phyloP scores from a whole-genome alignment of 2,797 vertebrate genomes.

The Anisognathus igniventris region DNA sequence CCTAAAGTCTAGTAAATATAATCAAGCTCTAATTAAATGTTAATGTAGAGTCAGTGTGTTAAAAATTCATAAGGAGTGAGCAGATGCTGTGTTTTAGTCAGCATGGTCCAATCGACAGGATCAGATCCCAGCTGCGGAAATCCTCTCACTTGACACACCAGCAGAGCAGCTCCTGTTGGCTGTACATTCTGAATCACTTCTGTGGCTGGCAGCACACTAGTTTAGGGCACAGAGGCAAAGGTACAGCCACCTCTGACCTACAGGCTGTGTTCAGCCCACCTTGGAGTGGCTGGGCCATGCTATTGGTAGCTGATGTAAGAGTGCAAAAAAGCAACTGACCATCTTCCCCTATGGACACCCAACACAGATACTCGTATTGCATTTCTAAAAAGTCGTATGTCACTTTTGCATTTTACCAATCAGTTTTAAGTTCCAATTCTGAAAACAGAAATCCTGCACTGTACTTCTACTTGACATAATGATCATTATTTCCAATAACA shows the following conservation, averaged over 20 bases:
- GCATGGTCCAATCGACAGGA: background rate
- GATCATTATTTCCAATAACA: background rate
- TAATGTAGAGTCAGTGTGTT: background rate
- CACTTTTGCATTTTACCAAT: background rate
- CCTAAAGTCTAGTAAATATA: constrained; percentile 34
- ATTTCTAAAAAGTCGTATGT: background rate
- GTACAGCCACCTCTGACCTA: background rate
- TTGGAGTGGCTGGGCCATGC: background rate
- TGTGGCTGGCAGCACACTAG: background rate
- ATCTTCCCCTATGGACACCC: background rate
- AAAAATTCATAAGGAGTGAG: constrained; percentile 33
- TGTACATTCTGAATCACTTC: background rate
- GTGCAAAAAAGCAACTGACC: rapidly evolving
- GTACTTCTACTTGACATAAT: background rate
- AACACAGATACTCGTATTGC: rapidly evolving
- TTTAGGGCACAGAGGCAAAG: background rate
- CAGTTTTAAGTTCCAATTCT: background rate
- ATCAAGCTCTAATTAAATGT: constrained; percentile 52
- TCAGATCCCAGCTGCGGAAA: background rate
- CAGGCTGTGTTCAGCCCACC: background rate
- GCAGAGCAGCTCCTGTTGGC: background rate
- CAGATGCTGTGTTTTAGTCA: background rate
- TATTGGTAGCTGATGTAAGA: background rate
- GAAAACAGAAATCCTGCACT: background rate
- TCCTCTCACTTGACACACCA: background rate